Conservation (phyloP, 1,140 invertebrate species). For the Brachionus plicatilis region DNA sequence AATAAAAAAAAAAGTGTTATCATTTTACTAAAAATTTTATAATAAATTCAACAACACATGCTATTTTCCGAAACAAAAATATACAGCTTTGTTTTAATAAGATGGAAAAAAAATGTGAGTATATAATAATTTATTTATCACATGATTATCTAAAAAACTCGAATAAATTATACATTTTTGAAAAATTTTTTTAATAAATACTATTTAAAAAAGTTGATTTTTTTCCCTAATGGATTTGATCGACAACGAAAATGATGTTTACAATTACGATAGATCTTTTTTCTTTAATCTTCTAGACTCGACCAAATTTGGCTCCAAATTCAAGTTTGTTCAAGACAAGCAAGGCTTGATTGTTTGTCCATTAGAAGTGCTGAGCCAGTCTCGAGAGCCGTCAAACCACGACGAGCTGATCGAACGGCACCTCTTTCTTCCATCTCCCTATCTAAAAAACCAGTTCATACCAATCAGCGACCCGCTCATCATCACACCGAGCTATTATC, state of each 20-base stretch:
- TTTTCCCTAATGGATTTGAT: neutral
- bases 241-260: conserved; percentile 4
- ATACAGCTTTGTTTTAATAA: neutral
- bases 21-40: neutral
- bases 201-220: neutral
- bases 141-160: neutral
- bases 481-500: neutral
- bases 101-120: neutral
- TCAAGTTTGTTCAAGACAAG: neutral
- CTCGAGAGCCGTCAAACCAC: neutral
- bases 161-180: neutral
- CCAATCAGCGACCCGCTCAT: neutral
- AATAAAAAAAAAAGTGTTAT: neutral
- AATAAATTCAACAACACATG: neutral
- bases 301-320: conserved; percentile 8
- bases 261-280: conserved; percentile 4
- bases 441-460: conserved; percentile 33
- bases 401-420: neutral
- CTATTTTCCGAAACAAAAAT: neutral
- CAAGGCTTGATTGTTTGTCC: conserved; percentile 21
- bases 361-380: neutral
- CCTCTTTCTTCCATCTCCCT: conserved; percentile 35
- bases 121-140: neutral
- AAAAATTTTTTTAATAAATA: neutral
- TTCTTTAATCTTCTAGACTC: conserved; percentile 31